Evolutionary conservation across 2,888 invertebrate species (phyloP).

Genomic region (Cerceris rybyensis): DNA sequence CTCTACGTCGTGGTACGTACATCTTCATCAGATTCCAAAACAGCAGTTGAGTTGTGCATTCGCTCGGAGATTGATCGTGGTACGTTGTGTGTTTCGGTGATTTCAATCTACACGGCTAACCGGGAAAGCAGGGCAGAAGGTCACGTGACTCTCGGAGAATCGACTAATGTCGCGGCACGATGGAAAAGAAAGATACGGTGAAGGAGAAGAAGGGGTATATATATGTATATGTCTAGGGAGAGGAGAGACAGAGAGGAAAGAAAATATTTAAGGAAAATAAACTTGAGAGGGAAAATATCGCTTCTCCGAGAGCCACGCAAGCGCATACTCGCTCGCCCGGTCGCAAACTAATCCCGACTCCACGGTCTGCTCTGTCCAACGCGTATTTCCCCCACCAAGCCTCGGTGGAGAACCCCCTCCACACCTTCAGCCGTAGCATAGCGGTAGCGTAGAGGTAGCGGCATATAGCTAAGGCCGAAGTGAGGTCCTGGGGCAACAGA

Average conservation of each 20-base stretch:
- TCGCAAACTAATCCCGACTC: conserved; percentile 75
- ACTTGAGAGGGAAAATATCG: no score
- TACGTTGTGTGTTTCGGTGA: conserved; percentile 42
- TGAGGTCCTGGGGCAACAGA: not conserved
- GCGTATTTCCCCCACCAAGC: conserved; percentile 44
- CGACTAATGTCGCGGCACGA: conserved; percentile 23
- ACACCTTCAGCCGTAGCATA: no score
- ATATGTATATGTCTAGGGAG: not conserved
- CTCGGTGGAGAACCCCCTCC: conserved; percentile 14
- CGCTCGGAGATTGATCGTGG: not conserved
- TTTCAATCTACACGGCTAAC: conserved; percentile 56
- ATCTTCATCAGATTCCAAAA: no score
- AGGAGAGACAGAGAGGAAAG: conserved; percentile 14
- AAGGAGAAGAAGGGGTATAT: not conserved
- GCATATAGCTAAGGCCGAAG: no score
- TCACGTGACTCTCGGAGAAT: conserved; percentile 60
- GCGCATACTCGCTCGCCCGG: conserved; percentile 77
- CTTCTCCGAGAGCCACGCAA: conserved; percentile 70
- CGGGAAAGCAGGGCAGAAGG: conserved; percentile 48
- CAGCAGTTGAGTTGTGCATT: not conserved
- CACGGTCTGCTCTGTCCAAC: conserved; percentile 30
- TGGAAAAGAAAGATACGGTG: conserved; percentile 6
- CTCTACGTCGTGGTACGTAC: no score
- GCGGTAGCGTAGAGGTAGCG: no score
- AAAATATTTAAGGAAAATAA: conserved; percentile 10